Base-by-base conservation (phyloP, 1,140 invertebrate genomes). In the Eueides isabella region DNA sequence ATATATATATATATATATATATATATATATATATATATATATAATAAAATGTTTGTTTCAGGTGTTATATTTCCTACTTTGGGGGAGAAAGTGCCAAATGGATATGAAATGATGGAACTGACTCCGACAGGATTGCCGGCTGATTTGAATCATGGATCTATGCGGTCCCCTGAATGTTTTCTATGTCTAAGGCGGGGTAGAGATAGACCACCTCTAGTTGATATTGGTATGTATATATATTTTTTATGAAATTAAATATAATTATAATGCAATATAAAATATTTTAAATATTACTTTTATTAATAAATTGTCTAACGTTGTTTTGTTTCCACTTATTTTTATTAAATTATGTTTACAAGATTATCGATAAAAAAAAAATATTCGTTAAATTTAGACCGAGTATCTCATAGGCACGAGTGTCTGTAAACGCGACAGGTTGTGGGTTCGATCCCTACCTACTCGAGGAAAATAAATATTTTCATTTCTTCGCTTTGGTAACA, bases 71-170 rank as follows among this genome's bases (percentile, higher is more conserved):
- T 99, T 93, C 97, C 97, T 5, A 95, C 96, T 41, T 93, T 98
- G 0, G 98, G 97, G 5, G 99, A 99, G 94, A 94, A 94, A 26
- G 94, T 97, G 71, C 98, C 98, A 1, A 94, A 95, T 74, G 98
- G 95, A 19, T 99, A 95, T 89, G 95, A 95, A 63, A 93, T 98
- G 26, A 94, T 99, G n/a, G 97, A 97, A 75, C 92, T 95, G 48
- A 99, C 99, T 4, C 98, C 98, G 9, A 95, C 96, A 23, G 97
- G 98, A 2, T 93, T 98, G 73, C 95, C 95, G 14, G 99, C 99
- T 0, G 98, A 99, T 93, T 94, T 99, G 35, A 99, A 99, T 93
- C 98, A 99, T 96, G 99, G 99, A 23, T 99, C 98, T 81, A 94
- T 99, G 77, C 95, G 98, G 61, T 97, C 98, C 71, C 96, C 97